Evolutionary conservation across 92 coral and sea anemone genomes (phyloP), one percentile per base, ranked within the genome.

Genomic region (Muricea muricata): DNA sequence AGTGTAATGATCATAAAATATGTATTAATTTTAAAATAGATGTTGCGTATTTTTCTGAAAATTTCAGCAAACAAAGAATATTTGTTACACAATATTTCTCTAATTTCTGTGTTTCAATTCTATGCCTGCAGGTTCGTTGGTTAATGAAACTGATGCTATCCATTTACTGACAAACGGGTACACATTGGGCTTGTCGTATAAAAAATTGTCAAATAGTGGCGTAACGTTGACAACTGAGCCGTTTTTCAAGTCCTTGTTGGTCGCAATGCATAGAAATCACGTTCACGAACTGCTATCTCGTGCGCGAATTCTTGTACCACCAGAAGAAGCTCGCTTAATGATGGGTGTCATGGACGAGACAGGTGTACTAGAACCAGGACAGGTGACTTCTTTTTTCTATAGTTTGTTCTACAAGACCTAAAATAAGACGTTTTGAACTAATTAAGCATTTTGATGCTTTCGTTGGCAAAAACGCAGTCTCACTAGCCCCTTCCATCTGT

Each of bases 291-390:
- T 94, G 13, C 87, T 94, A 10, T 79, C 87, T 21, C 86, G 82
- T 39, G 91, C 98, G 67, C 92, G 98, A 67, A 94, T 94, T 57
- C 91, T 86, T 67, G 79, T 94, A n/a, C 94, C 97, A 17, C 89
- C 87, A 17, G 91, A 83, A 50, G 91, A 89, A 65, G 94, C 98
- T 7, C 93, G 98, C 7, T 88, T 94, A 56, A 91, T 94, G 98
- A 91, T 94, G 81, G 98, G 98, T 58, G 97, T 94, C 67, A 90
- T 94, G 94, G 98, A 94, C 70, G 98, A 93, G 71, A 82, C 97
- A 20, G 98, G 93, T 13, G 65, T 82, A 24, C 81, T 94, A 29
- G 73, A 91, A 69, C 89, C 88, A 75, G 98, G 98, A 50, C 88
- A 94, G 90, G 98, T 94, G 9, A 70, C 87, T 68, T 68, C 1